Base-by-base conservation (phyloP, 1,140 invertebrate genomes). In the Aradophagus sp. region DNA sequence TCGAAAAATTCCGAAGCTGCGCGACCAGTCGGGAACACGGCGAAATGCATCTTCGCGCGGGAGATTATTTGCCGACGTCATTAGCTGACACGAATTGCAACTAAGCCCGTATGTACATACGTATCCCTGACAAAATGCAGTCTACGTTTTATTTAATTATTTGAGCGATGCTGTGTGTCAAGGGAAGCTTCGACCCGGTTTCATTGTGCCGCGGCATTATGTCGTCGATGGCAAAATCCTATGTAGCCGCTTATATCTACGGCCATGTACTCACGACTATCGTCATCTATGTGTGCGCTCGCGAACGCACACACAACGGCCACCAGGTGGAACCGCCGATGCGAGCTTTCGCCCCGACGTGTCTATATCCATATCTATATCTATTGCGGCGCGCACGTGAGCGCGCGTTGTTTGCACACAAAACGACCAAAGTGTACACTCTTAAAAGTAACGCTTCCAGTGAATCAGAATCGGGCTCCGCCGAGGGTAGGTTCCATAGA, bases 91-190 rank as follows among this genome's bases (percentile, higher is more conserved):
- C n/a, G n/a, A n/a, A n/a, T n/a, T n/a, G n/a, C n/a, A n/a, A n/a
- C n/a, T n/a, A n/a, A n/a, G n/a, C n/a, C n/a, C n/a, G n/a, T n/a
- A n/a, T n/a, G n/a, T n/a, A n/a, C n/a, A n/a, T n/a, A 63, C 20
- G 36, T 50, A 61, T 50, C 56, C 23, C 45, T n/a, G 36, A 48
- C 44, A 31, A 50, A 48, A 48, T 50, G 44, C 12, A 45, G 39
- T 31, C 47, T 52, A 45, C 47, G 26, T 63, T 63, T 63, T 63
- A 63, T 63, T 63, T 63, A 53, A 53, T 63, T 63, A 63, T 63
- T 63, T 63, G 45, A 53, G 14, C 48, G 48, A 53, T 53, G 39
- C 48, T 63, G 29, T 45, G 59, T 63, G 47, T 63, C 59, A 63
- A 63, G 59, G 59, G 48, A 63, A 45, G 48, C 59, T 45, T 63